Base-by-base conservation (phyloP, 2,113 vertebrate genomes). In the Asarcornis scutulata region DNA sequence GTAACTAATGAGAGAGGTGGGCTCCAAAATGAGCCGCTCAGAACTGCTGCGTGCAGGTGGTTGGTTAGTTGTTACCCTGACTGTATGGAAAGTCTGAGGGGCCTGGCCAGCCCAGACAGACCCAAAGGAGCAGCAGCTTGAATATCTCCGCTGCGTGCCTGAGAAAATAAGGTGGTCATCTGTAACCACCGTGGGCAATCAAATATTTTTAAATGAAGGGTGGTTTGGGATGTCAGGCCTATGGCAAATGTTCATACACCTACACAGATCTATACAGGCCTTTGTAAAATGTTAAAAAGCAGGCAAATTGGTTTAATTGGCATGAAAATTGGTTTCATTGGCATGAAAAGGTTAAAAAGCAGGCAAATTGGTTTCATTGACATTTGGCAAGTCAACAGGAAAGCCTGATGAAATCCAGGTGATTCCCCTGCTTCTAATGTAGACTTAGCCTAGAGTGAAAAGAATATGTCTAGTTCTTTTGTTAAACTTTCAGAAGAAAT, bases 101-200 rank as follows among this genome's bases (percentile, higher is more conserved):
- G 9, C 29, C 84, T 7, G 15, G 8, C 59, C 52, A 73, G 42
- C 20, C 26, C 6, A 15, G 36, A 21, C 34, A 22, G 62, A 44
- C 46, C 26, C 8, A 22, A 32, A 42, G 5, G 53, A 81, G 11
- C 16, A 38, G 18, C 23, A 38, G 13, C 6, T 21, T 6, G 44
- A 46, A 16, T 27, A 9, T 14, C 59, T 48, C 29, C 50, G 5
- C 23, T n/a, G n/a, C 63, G 17, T 53, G 46, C 46, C 46, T 48
- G 9, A 48, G 46, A 48, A 48, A 48, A 48, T 48, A 22, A 48
- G 10, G 20, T 22, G 46, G 46, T 21, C 20, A 8, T 22, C 34
- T 21, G 21, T 59, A 74, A 20, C 29, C 2, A 0, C 3, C 1
- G 32, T 15, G 17, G 17, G 31, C 9, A 26, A 72, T 34, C 1